Percentiles rank a stretch among this genome's conserved stretches.
Evolutionary conservation across 2,797 vertebrate genomes (phyloP).

Genomic region (Eulemur albifrons): DNA sequence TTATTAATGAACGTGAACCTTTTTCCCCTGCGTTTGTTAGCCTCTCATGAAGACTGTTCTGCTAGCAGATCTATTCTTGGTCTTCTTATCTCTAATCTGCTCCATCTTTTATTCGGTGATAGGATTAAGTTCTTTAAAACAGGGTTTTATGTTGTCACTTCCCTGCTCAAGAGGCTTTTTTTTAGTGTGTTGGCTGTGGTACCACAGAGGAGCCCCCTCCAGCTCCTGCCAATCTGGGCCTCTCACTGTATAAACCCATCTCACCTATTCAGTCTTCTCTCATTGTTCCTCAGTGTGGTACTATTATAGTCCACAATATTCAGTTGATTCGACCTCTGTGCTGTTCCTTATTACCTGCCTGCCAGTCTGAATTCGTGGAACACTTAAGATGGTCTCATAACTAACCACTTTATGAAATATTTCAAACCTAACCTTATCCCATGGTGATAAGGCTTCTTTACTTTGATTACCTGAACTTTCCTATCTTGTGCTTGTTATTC

Average conservation of each 20-base stretch:
- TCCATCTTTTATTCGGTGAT: constrained; percentile 36
- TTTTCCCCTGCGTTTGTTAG: background rate
- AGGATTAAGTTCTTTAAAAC: constrained; percentile 59
- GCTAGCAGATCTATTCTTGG: constrained; percentile 48
- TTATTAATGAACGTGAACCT: constrained; percentile 12
- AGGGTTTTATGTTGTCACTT: constrained; percentile 28
- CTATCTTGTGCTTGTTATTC: background rate
- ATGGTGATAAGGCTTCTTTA: background rate
- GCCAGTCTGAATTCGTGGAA: constrained; percentile 38
- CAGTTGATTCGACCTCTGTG: background rate
- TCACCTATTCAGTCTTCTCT: background rate
- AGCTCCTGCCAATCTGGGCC: background rate
- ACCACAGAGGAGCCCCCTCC: background rate
- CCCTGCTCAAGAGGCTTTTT: constrained; percentile 36
- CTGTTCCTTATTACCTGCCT: background rate
- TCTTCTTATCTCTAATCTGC: constrained; percentile 54
- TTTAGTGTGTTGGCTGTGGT: background rate
- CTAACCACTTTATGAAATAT: constrained; percentile 32
- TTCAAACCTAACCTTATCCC: constrained; percentile 16
- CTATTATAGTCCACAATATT: background rate
- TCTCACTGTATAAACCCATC: background rate
- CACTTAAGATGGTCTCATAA: background rate
- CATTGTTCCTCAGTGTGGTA: background rate
- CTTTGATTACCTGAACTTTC: constrained; percentile 32
- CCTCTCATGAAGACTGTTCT: constrained; percentile 1